phyloP scores from a whole-genome alignment of 1,140 invertebrate species.

The Phymorhynchus buccinoides region DNA sequence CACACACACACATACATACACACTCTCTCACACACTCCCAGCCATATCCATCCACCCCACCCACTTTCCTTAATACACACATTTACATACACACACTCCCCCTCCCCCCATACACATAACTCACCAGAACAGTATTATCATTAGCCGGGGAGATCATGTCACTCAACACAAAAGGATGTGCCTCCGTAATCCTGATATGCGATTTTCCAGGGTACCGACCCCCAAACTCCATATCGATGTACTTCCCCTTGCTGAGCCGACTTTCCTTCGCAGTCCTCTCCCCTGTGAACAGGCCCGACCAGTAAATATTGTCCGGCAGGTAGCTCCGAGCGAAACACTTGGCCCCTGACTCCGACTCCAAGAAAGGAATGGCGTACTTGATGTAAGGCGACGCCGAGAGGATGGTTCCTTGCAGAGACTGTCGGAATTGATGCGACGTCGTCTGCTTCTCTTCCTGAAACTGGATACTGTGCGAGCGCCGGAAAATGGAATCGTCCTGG shows the following conservation, averaged over 20 bases:
- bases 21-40: not conserved
- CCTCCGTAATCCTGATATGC: slow-evolving; percentile 58
- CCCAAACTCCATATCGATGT: slow-evolving; percentile 47
- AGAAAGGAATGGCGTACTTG: slow-evolving; percentile 87
- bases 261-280: slow-evolving; percentile 46
- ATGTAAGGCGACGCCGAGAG: slow-evolving; percentile 91
- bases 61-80: not conserved
- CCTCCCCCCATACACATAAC: slow-evolving; percentile 26
- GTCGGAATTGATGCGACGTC: slow-evolving; percentile 78
- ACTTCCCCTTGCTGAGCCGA: slow-evolving; percentile 48
- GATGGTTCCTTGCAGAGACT: slow-evolving; percentile 82
- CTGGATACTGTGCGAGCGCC: slow-evolving; percentile 56
- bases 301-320: slow-evolving; percentile 87
- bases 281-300: slow-evolving; percentile 77
- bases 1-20: slow-evolving; percentile 14
- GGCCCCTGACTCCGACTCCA: slow-evolving; percentile 88
- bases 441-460: slow-evolving; percentile 60
- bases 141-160: slow-evolving; percentile 80
- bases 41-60: not conserved
- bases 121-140: slow-evolving; percentile 61
- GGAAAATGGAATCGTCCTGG: slow-evolving; percentile 71
- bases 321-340: slow-evolving; percentile 84
- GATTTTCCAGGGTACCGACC: slow-evolving; percentile 39
- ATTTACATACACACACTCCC: not conserved
- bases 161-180: slow-evolving; percentile 83